Conservation (phyloP, 2,888 invertebrate genomes). For the Steinernema scapterisci region DNA sequence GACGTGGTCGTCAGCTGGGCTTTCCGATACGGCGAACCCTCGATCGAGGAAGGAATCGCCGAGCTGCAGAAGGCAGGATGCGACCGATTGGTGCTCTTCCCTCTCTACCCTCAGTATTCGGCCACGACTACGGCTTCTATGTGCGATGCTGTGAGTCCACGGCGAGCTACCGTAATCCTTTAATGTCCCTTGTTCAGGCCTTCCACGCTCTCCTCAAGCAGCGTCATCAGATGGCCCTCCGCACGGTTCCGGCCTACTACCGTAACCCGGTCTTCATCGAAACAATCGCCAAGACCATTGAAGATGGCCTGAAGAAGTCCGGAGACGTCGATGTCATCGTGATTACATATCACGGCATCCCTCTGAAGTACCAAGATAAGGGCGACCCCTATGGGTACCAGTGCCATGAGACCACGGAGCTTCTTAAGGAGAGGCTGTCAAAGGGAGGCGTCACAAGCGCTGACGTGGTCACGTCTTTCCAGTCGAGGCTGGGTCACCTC, state of each 20-base stretch:
- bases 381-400: conserved; percentile 38
- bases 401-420: conserved; percentile 36
- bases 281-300: conserved; percentile 30
- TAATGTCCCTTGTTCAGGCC: conserved; percentile 1
- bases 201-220: conserved; percentile 35
- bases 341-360: conserved; percentile 39
- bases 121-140: conserved; percentile 36
- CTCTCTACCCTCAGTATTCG: conserved; percentile 37
- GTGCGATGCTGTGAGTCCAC: conserved; percentile 31
- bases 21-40: conserved; percentile 37
- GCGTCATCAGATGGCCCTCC: conserved; percentile 38
- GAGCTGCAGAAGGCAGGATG: conserved; percentile 34
- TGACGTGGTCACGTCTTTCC: conserved; percentile 34
- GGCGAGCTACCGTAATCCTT: background rate
- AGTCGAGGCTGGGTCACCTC: conserved; percentile 34
- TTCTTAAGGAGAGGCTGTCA: conserved; percentile 32
- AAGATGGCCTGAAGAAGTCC: conserved; percentile 12
- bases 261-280: conserved; percentile 36
- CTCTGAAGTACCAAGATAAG: conserved; percentile 35
- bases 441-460: conserved; percentile 25
- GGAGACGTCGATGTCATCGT: conserved; percentile 36
- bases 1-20: conserved; percentile 37
- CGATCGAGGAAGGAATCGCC: conserved; percentile 33
- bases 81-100: conserved; percentile 34
- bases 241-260: conserved; percentile 37